Conservation (phyloP, 2,797 vertebrate genomes). For the Xenentodon cancila region DNA sequence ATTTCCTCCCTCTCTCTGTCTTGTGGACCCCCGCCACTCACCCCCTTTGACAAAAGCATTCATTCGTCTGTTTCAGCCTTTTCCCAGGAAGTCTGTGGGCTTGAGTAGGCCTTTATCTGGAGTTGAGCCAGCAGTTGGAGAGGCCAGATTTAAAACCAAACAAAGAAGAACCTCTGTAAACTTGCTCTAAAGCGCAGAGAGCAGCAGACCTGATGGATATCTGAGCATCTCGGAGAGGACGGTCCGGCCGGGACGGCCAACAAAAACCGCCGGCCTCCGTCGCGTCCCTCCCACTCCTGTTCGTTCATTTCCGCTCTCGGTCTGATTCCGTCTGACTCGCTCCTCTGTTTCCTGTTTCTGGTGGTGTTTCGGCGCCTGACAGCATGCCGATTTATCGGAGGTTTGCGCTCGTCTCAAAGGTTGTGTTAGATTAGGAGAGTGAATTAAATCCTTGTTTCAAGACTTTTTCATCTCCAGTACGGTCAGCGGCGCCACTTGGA, state of each 20-base stretch:
- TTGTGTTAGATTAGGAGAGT: not conserved
- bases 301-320: constrained; percentile 49
- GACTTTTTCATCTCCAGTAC: constrained; percentile 15
- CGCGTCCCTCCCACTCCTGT: constrained; percentile 37
- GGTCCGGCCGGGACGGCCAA: constrained; percentile 44
- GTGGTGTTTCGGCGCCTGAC: not conserved
- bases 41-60: constrained; percentile 49
- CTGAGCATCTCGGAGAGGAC: constrained; percentile 51
- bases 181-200: constrained; percentile 59
- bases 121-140: constrained; percentile 53
- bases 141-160: constrained; percentile 56
- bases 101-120: constrained; percentile 61
- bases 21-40: constrained; percentile 43
- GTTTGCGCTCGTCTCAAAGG: constrained; percentile 14
- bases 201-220: constrained; percentile 69
- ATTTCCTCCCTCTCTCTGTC: constrained; percentile 45
- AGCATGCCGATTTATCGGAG: constrained; percentile 7
- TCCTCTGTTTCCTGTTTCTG: constrained; percentile 51
- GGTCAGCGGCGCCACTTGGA: not conserved
- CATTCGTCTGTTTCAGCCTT: constrained; percentile 48
- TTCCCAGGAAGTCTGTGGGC: constrained; percentile 61
- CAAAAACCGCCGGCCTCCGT: constrained; percentile 42
- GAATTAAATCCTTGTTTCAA: constrained; percentile 25
- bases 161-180: constrained; percentile 62
- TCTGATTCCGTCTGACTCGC: constrained; percentile 38